These are phyloP conservation scores for Elgaria multicarinata DNA, from an alignment of 2,113 vertebrate species.

Conservation along the genomic window DNA sequence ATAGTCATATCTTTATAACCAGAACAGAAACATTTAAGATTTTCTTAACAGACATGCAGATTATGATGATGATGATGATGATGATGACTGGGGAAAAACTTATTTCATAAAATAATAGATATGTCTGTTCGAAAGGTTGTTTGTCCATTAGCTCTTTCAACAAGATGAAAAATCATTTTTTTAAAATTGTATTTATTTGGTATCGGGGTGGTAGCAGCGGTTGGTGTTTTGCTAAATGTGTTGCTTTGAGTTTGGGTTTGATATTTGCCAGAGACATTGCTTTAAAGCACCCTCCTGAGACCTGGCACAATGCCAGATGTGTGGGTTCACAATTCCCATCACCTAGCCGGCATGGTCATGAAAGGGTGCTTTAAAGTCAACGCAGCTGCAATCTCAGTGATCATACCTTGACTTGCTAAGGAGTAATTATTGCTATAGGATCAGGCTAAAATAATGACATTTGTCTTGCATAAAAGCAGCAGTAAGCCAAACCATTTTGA, in stretches of 20 bases:
- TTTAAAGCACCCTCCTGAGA: conserved; percentile 18
- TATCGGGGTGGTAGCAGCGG: accelerated
- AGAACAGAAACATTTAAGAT: background rate
- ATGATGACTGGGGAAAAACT: no score
- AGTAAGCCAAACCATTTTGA: background rate
- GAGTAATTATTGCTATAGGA: background rate
- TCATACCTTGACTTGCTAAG: background rate
- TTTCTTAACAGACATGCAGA: background rate
- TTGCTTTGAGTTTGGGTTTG: background rate
- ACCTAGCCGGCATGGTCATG: no score
- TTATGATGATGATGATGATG: no score
- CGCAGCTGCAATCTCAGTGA: background rate
- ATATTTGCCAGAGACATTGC: background rate
- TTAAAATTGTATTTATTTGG: background rate
- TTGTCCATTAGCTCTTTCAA: accelerated
- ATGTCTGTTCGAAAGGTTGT: background rate
- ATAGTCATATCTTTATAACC: background rate
- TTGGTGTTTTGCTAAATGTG: background rate
- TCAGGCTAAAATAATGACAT: conserved; percentile 22
- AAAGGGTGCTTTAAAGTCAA: background rate
- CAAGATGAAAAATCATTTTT: background rate
- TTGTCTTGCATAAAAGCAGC: background rate
- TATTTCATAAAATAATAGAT: background rate
- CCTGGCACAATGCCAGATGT: no score
- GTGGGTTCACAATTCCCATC: background rate